These are phyloP conservation scores for Ochotona princeps DNA, from an alignment of 2,113 vertebrate species.

Conservation along the genomic window DNA sequence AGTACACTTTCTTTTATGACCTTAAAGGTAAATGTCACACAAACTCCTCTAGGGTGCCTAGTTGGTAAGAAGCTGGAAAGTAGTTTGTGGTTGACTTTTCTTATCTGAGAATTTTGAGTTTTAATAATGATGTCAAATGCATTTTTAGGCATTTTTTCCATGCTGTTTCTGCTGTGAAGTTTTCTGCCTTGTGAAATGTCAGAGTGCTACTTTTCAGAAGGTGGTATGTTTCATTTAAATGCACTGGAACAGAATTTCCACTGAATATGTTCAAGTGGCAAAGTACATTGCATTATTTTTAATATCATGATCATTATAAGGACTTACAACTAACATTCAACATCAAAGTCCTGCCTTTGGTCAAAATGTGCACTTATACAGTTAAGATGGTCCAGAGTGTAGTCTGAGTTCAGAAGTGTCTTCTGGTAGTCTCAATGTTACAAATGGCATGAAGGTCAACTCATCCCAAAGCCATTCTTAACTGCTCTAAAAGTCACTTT, in stretches of 20 bases:
- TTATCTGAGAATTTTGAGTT: slow-evolving; percentile 52
- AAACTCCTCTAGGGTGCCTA: not conserved
- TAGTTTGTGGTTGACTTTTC: not conserved
- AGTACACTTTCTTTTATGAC: slow-evolving; percentile 12
- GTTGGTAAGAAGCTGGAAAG: not conserved
- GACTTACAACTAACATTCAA: not conserved
- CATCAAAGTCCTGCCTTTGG: not conserved
- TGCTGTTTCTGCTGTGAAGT: slow-evolving; percentile 59
- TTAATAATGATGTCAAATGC: slow-evolving; percentile 63
- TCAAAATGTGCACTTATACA: not conserved
- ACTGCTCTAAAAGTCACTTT: no score
- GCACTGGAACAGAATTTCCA: not conserved
- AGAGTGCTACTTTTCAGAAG: slow-evolving; percentile 13
- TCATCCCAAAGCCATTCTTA: not conserved
- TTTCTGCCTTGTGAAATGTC: slow-evolving; percentile 64
- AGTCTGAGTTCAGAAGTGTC: not conserved
- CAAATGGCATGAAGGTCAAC: not conserved
- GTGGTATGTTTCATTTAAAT: slow-evolving; percentile 52
- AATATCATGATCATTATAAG: not conserved
- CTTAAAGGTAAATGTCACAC: slow-evolving; percentile 31
- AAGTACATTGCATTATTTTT: not conserved
- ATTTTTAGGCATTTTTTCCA: slow-evolving; percentile 49
- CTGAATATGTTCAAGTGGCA: slow-evolving; percentile 13
- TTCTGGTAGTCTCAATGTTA: not conserved
- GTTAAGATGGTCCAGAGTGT: not conserved